phyloP scores from a whole-genome alignment of 2,797 vertebrate genomes.

The Esox masquinongy region DNA sequence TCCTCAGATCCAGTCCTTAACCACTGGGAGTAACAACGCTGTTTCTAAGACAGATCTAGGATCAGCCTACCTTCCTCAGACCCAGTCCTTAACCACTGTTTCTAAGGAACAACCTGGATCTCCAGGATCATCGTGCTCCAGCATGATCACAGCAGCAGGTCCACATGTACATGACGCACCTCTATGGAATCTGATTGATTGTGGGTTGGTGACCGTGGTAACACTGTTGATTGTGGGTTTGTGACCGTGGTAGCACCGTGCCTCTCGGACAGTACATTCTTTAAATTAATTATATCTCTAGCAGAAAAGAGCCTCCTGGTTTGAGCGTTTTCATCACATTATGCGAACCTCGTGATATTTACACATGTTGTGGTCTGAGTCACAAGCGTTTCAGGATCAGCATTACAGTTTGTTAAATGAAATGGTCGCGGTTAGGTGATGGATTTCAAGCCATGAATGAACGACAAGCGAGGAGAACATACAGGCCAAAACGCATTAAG shows the following conservation, averaged over 20 bases:
- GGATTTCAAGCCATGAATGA: neutral
- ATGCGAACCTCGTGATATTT: constrained; percentile 29
- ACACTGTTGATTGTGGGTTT: constrained; percentile 69
- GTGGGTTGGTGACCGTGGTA: constrained; percentile 47
- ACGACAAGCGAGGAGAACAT: neutral
- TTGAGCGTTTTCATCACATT: constrained; percentile 23
- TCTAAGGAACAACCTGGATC: neutral
- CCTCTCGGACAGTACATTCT: constrained; percentile 29
- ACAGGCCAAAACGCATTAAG: neutral
- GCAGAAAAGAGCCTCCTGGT: constrained; percentile 13
- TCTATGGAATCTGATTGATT: constrained; percentile 73
- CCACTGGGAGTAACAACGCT: too few species aligned
- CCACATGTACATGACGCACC: constrained; percentile 48
- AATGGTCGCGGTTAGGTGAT: neutral
- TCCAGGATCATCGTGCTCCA: constrained; percentile 42
- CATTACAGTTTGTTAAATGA: neutral
- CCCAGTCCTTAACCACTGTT: neutral
- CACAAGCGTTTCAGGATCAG: constrained; percentile 17
- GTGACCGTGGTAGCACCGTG: constrained; percentile 9
- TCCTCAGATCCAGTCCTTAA: too few species aligned
- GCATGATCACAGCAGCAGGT: constrained; percentile 42
- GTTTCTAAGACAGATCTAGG: constrained; percentile 17
- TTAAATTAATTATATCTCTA: constrained; percentile 58
- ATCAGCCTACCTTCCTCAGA: constrained; percentile 15
- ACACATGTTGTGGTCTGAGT: constrained; percentile 32